Percentiles rank a stretch among this genome's conserved stretches.
These are phyloP conservation scores for Phalangium opilio DNA, from an alignment of 2,888 invertebrate species.

Conservation along the genomic window DNA sequence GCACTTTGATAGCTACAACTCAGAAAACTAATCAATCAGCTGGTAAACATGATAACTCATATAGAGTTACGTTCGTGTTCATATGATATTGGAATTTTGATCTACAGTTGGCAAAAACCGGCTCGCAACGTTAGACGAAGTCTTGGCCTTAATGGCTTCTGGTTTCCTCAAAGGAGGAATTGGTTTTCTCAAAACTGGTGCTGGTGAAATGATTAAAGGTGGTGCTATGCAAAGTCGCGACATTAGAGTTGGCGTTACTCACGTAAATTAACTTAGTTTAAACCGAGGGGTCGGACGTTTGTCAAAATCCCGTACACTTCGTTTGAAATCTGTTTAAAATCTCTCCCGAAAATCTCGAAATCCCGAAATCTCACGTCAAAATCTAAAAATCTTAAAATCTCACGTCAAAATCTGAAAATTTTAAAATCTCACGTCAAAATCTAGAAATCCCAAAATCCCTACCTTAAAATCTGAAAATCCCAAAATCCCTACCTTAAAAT, in stretches of 20 bases:
- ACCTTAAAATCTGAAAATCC: too few species aligned
- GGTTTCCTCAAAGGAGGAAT: conserved; percentile 89
- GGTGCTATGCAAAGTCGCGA: conserved; percentile 84
- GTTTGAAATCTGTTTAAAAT: too few species aligned
- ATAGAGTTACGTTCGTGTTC: not conserved
- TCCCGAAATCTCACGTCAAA: too few species aligned
- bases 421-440: too few species aligned
- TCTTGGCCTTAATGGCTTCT: conserved; percentile 72
- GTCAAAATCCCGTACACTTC: too few species aligned
- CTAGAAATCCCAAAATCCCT: too few species aligned
- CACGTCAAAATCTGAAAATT: too few species aligned
- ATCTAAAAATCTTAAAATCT: too few species aligned
- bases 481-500: too few species aligned
- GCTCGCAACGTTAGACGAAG: conserved; percentile 57
- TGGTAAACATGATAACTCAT: conserved; percentile 8
- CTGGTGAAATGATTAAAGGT: conserved; percentile 88
- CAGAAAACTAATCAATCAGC: conserved; percentile 40
- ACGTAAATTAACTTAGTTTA: conserved; percentile 47
- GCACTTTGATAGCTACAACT: conserved; percentile 68
- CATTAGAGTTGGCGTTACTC: conserved; percentile 91
- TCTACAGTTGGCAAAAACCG: conserved; percentile 15
- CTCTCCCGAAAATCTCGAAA: too few species aligned
- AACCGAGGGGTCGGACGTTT: too few species aligned
- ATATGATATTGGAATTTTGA: not conserved
- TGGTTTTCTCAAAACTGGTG: conserved; percentile 64